Conservation (phyloP, 2,888 invertebrate species). For the Rosalia funebris region DNA sequence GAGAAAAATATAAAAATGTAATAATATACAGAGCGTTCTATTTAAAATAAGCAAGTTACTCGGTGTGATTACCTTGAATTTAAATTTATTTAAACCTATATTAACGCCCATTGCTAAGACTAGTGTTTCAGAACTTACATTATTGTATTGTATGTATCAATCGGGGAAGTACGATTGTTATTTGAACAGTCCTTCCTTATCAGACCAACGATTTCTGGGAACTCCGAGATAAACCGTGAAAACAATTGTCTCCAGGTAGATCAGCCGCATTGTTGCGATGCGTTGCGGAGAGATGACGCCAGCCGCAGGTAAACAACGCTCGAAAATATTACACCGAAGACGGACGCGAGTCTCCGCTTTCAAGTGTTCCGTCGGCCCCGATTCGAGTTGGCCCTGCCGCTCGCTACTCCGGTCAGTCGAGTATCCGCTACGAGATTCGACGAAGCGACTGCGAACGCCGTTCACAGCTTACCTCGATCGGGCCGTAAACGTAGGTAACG, state of each 20-base stretch:
- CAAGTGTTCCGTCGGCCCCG: constrained; percentile 17
- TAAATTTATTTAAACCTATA: too few species aligned
- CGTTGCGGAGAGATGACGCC: constrained; percentile 20
- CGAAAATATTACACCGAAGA: constrained; percentile 12
- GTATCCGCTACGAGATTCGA: constrained; percentile 23
- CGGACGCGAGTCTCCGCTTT: neutral
- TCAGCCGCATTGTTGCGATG: constrained; percentile 15
- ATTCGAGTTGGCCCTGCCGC: neutral
- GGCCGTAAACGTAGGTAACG: constrained; percentile 9
- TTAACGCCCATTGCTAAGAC: too few species aligned
- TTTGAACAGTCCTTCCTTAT: too few species aligned
- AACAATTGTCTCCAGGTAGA: constrained; percentile 20
- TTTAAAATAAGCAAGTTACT: too few species aligned
- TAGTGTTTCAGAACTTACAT: too few species aligned
- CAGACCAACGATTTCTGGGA: too few species aligned
- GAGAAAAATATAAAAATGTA: too few species aligned
- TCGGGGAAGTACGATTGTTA: too few species aligned
- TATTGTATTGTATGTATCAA: too few species aligned
- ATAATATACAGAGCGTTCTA: too few species aligned
- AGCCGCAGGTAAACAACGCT: constrained; percentile 15
- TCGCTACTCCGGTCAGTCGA: constrained; percentile 27
- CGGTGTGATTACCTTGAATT: too few species aligned
- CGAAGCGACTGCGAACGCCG: constrained; percentile 27
- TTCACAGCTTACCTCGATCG: constrained; percentile 27
- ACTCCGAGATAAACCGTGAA: too few species aligned